These are phyloP conservation scores for Myripristis murdjan DNA, from an alignment of 2,797 vertebrate genomes.

Conservation along the genomic window DNA sequence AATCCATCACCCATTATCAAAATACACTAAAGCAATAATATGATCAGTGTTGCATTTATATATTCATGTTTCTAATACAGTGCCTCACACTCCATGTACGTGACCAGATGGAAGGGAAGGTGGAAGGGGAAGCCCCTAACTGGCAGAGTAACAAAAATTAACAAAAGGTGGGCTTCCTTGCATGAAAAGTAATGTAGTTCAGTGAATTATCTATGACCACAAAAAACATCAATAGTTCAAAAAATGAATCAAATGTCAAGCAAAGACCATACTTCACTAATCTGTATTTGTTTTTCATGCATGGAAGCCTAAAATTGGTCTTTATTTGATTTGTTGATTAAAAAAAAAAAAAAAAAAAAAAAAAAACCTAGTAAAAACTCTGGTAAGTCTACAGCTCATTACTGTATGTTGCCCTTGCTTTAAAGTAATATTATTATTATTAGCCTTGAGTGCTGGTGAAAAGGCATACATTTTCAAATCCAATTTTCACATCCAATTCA, in stretches of 20 bases:
- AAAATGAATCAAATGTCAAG: too few relatives aligned
- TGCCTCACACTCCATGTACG: constrained; percentile 5
- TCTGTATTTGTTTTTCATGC: too few relatives aligned
- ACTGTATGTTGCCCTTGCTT: not conserved
- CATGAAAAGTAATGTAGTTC: too few relatives aligned
- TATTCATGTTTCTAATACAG: constrained; percentile 8
- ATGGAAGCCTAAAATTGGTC: too few relatives aligned
- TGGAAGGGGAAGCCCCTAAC: too few relatives aligned
- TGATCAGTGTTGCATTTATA: constrained; percentile 13
- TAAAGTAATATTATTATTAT: not conserved
- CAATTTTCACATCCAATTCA: not conserved
- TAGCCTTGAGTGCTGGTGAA: constrained; percentile 5
- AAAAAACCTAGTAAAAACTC: not conserved
- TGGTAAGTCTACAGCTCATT: not conserved
- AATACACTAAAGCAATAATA: not conserved
- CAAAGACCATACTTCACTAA: too few relatives aligned
- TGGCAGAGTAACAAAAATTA: too few relatives aligned
- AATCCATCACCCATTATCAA: constrained; percentile 33
- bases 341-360: too few relatives aligned
- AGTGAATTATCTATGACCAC: too few relatives aligned
- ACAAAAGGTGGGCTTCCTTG: too few relatives aligned
- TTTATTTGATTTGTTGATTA: constrained; percentile 6
- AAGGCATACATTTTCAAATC: constrained; percentile 6
- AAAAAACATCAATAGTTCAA: too few relatives aligned
- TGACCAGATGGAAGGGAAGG: too few relatives aligned